Conservation (phyloP, 2,888 invertebrate species). For the Pterostichus niger region DNA sequence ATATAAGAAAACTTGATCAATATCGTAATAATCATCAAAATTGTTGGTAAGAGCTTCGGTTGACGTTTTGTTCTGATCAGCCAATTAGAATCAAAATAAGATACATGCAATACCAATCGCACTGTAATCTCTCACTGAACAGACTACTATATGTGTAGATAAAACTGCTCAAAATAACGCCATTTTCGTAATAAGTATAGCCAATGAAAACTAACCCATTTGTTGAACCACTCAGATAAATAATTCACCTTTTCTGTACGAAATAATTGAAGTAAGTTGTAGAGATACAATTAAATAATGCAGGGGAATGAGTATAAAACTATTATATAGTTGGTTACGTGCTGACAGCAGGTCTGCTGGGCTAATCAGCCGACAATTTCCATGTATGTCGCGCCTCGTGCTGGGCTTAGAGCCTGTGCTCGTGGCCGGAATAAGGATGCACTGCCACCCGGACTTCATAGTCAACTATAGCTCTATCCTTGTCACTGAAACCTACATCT, state of each 20-base stretch:
- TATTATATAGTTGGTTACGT: conserved; percentile 62
- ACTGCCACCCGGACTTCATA: conserved; percentile 31
- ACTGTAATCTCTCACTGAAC: too few relatives aligned
- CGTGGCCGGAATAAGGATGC: conserved; percentile 64
- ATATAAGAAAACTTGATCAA: too few relatives aligned
- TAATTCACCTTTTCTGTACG: neutral
- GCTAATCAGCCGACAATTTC: conserved; percentile 65
- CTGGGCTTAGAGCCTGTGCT: conserved; percentile 55
- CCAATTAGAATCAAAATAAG: too few relatives aligned
- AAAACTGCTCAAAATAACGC: too few relatives aligned
- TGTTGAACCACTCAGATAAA: too few relatives aligned
- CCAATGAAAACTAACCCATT: too few relatives aligned
- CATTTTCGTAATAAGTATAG: too few relatives aligned
- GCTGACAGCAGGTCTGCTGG: conserved; percentile 60
- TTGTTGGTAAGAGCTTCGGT: too few relatives aligned
- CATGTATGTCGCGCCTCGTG: conserved; percentile 64
- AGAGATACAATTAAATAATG: conserved; percentile 58
- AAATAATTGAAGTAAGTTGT: conserved; percentile 36
- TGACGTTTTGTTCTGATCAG: too few relatives aligned
- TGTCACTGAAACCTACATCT: conserved; percentile 13
- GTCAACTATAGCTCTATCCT: neutral
- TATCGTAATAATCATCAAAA: too few relatives aligned
- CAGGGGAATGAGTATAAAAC: conserved; percentile 55
- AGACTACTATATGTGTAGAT: too few relatives aligned
- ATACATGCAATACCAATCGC: too few relatives aligned